These are phyloP conservation scores for Dissostichus mawsoni DNA, from an alignment of 2,113 vertebrate species.

Conservation along the genomic window DNA sequence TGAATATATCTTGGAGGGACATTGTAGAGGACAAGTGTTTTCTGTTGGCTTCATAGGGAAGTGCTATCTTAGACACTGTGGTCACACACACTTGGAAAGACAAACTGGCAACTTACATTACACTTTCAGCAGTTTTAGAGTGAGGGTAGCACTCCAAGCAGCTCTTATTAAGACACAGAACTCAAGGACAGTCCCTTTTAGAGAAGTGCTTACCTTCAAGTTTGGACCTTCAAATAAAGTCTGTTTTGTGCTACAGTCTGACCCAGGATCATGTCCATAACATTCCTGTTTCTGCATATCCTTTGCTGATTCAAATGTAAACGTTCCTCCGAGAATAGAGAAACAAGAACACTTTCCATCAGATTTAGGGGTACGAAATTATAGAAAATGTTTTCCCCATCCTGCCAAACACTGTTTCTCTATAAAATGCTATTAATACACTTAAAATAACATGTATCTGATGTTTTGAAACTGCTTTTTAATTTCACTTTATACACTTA, in stretches of 20 bases:
- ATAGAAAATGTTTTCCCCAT: too few relatives aligned
- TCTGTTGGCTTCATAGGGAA: neutral
- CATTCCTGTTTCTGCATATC: neutral
- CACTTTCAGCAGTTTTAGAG: neutral
- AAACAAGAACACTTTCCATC: neutral
- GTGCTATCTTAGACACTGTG: neutral
- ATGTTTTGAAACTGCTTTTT: too few relatives aligned
- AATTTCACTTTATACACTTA: too few relatives aligned
- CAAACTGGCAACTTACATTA: neutral
- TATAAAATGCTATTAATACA: too few relatives aligned
- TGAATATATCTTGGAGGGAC: neutral
- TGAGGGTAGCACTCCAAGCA: neutral
- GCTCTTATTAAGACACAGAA: conserved; percentile 18
- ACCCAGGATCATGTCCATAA: neutral
- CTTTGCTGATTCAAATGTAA: neutral
- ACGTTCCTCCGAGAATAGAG: neutral
- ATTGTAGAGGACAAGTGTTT: neutral
- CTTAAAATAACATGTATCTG: too few relatives aligned
- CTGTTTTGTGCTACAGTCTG: neutral
- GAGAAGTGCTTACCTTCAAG: conserved; percentile 1
- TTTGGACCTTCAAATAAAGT: conserved; percentile 3
- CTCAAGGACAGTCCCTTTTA: conserved; percentile 1
- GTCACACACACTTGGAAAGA: neutral
- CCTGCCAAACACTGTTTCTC: too few relatives aligned
- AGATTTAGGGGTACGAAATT: too few relatives aligned